These are phyloP conservation scores for Erinaceus europaeus DNA, from an alignment of 2,113 vertebrate species.

Conservation along the genomic window DNA sequence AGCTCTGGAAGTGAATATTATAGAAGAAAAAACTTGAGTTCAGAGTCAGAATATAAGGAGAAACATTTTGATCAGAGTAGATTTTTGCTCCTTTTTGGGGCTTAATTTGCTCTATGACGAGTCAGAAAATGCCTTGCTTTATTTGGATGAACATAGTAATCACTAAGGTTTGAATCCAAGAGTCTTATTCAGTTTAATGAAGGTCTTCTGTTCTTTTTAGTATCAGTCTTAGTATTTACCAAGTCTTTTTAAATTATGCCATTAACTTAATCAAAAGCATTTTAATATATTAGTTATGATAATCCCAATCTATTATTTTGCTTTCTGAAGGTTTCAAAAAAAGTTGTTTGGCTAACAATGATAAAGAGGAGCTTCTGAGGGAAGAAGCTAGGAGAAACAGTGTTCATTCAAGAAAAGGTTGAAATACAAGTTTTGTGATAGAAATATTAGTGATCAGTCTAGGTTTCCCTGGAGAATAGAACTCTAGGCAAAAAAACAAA, in stretches of 20 bases:
- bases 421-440: neutral
- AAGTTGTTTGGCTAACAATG: neutral
- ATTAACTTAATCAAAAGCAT: neutral
- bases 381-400: neutral
- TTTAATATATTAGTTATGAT: neutral
- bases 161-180: neutral
- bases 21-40: neutral
- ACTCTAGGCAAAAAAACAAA: neutral
- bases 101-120: neutral
- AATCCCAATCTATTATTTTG: neutral
- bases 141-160: constrained; percentile 5
- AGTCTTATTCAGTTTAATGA: constrained; percentile 8
- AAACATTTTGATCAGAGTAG: neutral
- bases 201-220: neutral
- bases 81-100: neutral
- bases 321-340: neutral
- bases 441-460: neutral
- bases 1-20: neutral
- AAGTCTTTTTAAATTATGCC: neutral
- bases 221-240: neutral
- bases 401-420: neutral
- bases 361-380: neutral
- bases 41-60: neutral
- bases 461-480: neutral
- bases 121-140: constrained; percentile 3